Percentiles rank a stretch among this genome's conserved stretches.
phyloP scores from a whole-genome alignment of 2,888 invertebrate species.

The Drosophila nigricruria region DNA sequence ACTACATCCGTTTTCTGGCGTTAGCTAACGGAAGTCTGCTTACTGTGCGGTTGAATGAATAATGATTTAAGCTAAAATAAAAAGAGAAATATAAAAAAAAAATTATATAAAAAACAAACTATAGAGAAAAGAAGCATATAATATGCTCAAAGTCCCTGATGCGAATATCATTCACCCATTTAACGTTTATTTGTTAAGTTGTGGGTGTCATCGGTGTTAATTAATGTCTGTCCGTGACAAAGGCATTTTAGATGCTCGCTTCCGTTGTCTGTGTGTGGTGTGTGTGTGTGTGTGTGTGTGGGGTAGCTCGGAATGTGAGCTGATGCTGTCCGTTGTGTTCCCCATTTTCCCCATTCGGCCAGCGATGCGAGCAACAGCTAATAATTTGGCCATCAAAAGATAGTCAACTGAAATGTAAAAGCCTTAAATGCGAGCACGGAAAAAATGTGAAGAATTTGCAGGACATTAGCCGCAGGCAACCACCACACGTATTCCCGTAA shows the following conservation, averaged over 20 bases:
- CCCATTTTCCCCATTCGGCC: neutral
- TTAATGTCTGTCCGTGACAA: conserved; percentile 41
- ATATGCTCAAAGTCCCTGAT: conserved; percentile 18
- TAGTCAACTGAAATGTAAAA: conserved; percentile 46
- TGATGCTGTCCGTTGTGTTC: conserved; percentile 2
- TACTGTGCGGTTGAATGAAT: conserved; percentile 37
- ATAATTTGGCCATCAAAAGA: conserved; percentile 58
- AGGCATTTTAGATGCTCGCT: conserved; percentile 24
- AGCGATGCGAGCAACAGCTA: conserved; percentile 32
- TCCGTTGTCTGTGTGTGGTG: conserved; percentile 29
- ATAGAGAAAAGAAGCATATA: conserved; percentile 14
- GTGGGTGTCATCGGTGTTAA: conserved; percentile 26
- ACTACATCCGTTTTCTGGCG: conserved; percentile 9
- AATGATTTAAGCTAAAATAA: conserved; percentile 18
- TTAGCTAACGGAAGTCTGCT: conserved; percentile 15
- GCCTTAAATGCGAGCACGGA: conserved; percentile 36
- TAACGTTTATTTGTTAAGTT: conserved; percentile 10
- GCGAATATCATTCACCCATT: conserved; percentile 22
- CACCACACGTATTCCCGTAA: conserved; percentile 6
- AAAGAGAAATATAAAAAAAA: neutral
- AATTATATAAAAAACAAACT: neutral
- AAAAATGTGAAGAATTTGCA: neutral
- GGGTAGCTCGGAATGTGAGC: neutral
- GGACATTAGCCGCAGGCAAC: conserved; percentile 4
- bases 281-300: conserved; percentile 18